A percentile compares a stretch with the other conserved stretches of the same genome.
phyloP scores from a whole-genome alignment of 2,888 invertebrate genomes.

The Archips xylosteana region DNA sequence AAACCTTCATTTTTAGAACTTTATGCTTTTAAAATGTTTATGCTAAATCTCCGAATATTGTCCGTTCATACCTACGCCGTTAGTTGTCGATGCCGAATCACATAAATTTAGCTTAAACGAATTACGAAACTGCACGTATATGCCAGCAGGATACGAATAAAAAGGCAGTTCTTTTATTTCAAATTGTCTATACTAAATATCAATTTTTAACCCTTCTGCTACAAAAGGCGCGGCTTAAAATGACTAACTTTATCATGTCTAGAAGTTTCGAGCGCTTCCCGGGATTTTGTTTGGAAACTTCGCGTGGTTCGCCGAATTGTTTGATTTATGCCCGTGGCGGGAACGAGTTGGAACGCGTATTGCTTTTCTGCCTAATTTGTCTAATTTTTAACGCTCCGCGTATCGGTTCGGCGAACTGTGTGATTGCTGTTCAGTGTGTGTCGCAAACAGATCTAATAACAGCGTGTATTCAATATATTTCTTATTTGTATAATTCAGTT shows the following conservation, averaged over 20 bases:
- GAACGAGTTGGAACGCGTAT: slow-evolving; percentile 7
- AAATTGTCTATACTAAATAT: neutral
- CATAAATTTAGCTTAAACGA: too few species aligned
- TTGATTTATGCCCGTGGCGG: slow-evolving; percentile 22
- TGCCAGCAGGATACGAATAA: too few species aligned
- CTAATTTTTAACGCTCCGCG: slow-evolving; percentile 4
- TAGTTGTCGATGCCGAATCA: too few species aligned
- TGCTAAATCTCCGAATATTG: too few species aligned
- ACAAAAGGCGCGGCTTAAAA: slow-evolving; percentile 20
- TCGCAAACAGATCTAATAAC: neutral
- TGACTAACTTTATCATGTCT: slow-evolving; percentile 18
- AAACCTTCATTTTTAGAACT: too few species aligned
- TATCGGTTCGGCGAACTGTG: neutral
- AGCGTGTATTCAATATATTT: neutral
- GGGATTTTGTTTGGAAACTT: slow-evolving; percentile 20
- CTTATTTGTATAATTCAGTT: neutral
- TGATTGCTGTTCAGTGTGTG: neutral
- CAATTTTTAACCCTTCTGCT: neutral
- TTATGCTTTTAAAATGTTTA: too few species aligned
- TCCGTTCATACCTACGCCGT: too few species aligned
- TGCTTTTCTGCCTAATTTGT: slow-evolving; percentile 20
- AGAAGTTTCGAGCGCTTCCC: slow-evolving; percentile 15
- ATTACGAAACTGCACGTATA: neutral
- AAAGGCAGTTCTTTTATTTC: neutral
- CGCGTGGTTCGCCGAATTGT: slow-evolving; percentile 9